Evolutionary conservation across 2,113 vertebrate genomes (phyloP).

Genomic region (Proterorhinus semilunaris): DNA sequence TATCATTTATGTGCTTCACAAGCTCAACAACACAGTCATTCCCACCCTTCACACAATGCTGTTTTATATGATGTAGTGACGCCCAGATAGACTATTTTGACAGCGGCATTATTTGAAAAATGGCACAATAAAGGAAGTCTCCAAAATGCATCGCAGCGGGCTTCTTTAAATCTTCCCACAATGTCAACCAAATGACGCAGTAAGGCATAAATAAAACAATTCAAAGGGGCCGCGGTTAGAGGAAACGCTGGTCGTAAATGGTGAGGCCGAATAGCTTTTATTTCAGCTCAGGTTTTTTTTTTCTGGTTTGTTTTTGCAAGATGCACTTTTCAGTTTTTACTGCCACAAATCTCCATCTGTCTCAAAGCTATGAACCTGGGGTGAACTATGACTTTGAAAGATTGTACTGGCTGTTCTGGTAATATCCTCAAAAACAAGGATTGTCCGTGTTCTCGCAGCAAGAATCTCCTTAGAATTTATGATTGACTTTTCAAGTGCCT

Average conservation of each 20-base stretch:
- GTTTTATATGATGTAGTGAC: constrained; percentile 41
- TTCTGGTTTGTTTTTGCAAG: constrained; percentile 15
- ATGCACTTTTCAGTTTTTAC: constrained; percentile 18
- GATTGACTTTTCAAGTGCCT: too few relatives aligned
- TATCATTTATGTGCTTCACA: constrained; percentile 1
- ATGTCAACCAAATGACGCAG: constrained; percentile 53
- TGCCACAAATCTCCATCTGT: constrained; percentile 15
- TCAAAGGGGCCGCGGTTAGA: constrained; percentile 63
- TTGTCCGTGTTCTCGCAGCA: background rate
- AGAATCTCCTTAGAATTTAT: too few relatives aligned
- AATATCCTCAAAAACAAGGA: background rate
- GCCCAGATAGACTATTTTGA: constrained; percentile 22
- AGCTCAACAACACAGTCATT: constrained; percentile 10
- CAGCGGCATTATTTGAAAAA: constrained; percentile 62
- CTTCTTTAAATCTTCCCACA: constrained; percentile 58
- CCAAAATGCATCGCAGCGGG: constrained; percentile 47
- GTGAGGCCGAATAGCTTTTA: constrained; percentile 24
- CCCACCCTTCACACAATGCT: constrained; percentile 14
- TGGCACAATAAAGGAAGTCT: constrained; percentile 32
- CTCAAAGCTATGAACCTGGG: constrained; percentile 40
- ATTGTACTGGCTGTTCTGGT: constrained; percentile 7
- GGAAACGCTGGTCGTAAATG: constrained; percentile 73
- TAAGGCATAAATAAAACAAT: constrained; percentile 67
- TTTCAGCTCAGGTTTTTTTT: constrained; percentile 19
- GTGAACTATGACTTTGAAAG: constrained; percentile 38